Evolutionary conservation across 2,797 vertebrate species (phyloP).

Genomic region (Pampus argenteus): DNA sequence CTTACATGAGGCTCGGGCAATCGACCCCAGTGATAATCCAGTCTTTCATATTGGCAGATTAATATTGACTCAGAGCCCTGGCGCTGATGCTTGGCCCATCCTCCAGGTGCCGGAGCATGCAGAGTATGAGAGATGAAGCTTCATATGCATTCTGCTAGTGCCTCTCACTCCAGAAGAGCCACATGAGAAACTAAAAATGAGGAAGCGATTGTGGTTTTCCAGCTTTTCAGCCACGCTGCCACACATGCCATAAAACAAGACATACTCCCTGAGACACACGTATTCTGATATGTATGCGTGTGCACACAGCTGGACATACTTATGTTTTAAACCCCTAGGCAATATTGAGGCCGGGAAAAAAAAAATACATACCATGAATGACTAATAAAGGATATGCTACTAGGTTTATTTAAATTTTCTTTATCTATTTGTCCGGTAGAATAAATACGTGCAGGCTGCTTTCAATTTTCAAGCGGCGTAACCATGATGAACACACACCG

Average conservation of each 20-base stretch:
- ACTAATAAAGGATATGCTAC: slow-evolving; percentile 43
- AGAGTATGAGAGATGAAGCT: slow-evolving; percentile 56
- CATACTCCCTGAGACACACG: background rate
- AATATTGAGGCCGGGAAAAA: slow-evolving; percentile 7
- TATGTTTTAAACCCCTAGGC: slow-evolving; percentile 38
- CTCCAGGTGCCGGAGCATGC: slow-evolving; percentile 62
- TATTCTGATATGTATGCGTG: slow-evolving; percentile 33
- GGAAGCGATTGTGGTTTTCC: slow-evolving; percentile 49
- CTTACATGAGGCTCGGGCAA: slow-evolving; percentile 54
- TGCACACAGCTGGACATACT: slow-evolving; percentile 34
- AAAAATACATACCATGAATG: slow-evolving; percentile 26
- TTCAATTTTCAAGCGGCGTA: slow-evolving; percentile 44
- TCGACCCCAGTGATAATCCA: slow-evolving; percentile 73
- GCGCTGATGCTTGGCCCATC: slow-evolving; percentile 58
- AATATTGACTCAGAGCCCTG: slow-evolving; percentile 74
- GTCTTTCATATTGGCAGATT: slow-evolving; percentile 78
- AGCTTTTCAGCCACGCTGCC: slow-evolving; percentile 28
- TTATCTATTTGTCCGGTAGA: slow-evolving; percentile 36
- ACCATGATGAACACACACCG: slow-evolving; percentile 35
- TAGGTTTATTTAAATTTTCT: slow-evolving; percentile 41
- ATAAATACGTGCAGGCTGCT: slow-evolving; percentile 17
- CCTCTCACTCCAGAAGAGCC: slow-evolving; percentile 50
- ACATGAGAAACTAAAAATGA: slow-evolving; percentile 44
- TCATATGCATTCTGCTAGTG: slow-evolving; percentile 64
- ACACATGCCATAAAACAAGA: slow-evolving; percentile 19